phyloP scores from a whole-genome alignment of 2,113 vertebrate genomes.

The Melanerpes aurifrons region DNA sequence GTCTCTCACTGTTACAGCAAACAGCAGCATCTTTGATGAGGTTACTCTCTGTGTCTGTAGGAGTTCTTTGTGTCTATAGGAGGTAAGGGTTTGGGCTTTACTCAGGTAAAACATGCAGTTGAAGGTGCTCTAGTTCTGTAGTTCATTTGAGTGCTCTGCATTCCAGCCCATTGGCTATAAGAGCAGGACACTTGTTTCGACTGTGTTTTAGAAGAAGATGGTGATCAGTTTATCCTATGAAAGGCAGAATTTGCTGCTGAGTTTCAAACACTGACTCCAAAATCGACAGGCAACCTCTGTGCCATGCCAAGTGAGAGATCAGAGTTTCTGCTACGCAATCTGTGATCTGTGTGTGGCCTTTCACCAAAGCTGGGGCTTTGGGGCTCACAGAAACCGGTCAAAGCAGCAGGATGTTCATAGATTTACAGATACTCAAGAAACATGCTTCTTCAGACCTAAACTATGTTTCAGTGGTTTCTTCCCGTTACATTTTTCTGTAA shows the following conservation, averaged over 20 bases:
- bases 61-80: not conserved
- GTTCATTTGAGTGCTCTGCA: not conserved
- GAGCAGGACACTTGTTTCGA: not conserved
- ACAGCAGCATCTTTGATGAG: not conserved
- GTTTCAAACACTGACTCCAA: not conserved
- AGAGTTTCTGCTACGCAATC: not conserved
- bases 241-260: not conserved
- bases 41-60: not conserved
- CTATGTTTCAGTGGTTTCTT: slow-evolving; percentile 60
- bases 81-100: not conserved
- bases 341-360: slow-evolving; percentile 53
- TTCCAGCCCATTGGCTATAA: not conserved
- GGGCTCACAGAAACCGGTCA: slow-evolving; percentile 20
- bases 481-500: slow-evolving; percentile 47
- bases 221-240: not conserved
- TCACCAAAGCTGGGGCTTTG: slow-evolving; percentile 8
- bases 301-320: not conserved
- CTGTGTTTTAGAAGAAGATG: not conserved
- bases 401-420: slow-evolving; percentile 31
- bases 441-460: slow-evolving; percentile 55
- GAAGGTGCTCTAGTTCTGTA: not conserved
- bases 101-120: not conserved
- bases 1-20: not conserved
- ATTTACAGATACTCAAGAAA: slow-evolving; percentile 56
- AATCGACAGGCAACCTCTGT: not conserved